phyloP scores from a whole-genome alignment of 1,140 invertebrate species.

The Ruditapes philippinarum region DNA sequence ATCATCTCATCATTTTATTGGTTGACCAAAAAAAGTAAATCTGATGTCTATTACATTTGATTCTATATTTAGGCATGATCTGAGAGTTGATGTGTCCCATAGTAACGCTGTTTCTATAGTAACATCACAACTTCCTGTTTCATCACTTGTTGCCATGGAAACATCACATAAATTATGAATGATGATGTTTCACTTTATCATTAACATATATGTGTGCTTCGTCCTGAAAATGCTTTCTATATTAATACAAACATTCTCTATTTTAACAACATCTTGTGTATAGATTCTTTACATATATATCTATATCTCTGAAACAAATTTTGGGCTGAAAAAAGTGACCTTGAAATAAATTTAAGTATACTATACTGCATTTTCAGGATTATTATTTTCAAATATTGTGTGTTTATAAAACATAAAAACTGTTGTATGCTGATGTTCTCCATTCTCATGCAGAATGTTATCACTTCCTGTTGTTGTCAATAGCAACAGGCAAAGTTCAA shows the following conservation, averaged over 20 bases:
- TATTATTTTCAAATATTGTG: constrained; percentile 24
- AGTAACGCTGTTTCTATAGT: constrained; percentile 70
- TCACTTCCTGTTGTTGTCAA: too few species aligned
- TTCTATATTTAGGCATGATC: constrained; percentile 40
- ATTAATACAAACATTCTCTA: too few species aligned
- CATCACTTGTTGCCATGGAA: constrained; percentile 61
- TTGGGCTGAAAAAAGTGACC: too few species aligned
- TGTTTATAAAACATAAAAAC: neutral
- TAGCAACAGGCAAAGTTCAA: too few species aligned
- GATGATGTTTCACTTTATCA: constrained; percentile 54
- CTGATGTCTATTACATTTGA: neutral
- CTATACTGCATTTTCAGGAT: neutral
- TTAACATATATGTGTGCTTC: constrained; percentile 61
- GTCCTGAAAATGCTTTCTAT: constrained; percentile 21
- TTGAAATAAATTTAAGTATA: too few species aligned
- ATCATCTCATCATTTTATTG: neutral
- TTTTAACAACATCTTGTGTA: too few species aligned
- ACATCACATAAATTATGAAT: constrained; percentile 48
- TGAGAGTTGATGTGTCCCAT: constrained; percentile 49
- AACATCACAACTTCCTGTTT: constrained; percentile 60
- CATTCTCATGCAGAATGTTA: neutral
- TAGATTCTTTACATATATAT: too few species aligned
- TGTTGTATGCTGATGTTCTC: constrained; percentile 21
- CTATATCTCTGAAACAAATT: too few species aligned
- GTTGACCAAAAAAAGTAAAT: neutral